Evolutionary conservation across 1,140 invertebrate genomes (phyloP).

Genomic region (Pogonomyrmex barbatus): DNA sequence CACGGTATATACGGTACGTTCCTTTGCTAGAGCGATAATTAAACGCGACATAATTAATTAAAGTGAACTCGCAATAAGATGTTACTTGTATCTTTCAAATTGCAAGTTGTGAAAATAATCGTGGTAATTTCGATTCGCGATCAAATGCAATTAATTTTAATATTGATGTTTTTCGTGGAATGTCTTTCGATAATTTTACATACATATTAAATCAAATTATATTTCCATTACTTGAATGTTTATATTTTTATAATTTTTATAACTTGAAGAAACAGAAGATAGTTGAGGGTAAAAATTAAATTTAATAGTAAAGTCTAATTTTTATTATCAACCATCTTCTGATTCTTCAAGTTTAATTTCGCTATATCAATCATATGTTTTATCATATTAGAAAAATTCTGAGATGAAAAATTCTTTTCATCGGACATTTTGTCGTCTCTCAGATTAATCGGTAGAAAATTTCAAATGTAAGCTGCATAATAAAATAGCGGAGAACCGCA

Average conservation of each 20-base stretch:
- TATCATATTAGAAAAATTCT: not conserved
- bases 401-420: not conserved
- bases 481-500: conserved; percentile 52
- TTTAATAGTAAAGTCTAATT: not conserved
- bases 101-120: conserved; percentile 10
- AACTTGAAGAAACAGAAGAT: too few relatives aligned
- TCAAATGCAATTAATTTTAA: not conserved
- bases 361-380: not conserved
- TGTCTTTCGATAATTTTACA: not conserved
- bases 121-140: not conserved
- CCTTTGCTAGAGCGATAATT: conserved; percentile 29
- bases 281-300: too few relatives aligned
- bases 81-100: not conserved
- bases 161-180: not conserved
- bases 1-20: conserved; percentile 11
- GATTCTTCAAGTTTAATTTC: not conserved
- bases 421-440: conserved; percentile 1
- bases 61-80: not conserved
- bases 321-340: too few relatives aligned
- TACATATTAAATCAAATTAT: not conserved
- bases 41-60: conserved; percentile 40
- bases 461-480: conserved; percentile 57
- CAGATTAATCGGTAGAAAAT: conserved; percentile 63
- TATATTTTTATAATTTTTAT: too few relatives aligned
- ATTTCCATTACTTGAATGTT: not conserved